phyloP scores from a whole-genome alignment of 2,888 invertebrate genomes.

The Leucoptera coffeella region DNA sequence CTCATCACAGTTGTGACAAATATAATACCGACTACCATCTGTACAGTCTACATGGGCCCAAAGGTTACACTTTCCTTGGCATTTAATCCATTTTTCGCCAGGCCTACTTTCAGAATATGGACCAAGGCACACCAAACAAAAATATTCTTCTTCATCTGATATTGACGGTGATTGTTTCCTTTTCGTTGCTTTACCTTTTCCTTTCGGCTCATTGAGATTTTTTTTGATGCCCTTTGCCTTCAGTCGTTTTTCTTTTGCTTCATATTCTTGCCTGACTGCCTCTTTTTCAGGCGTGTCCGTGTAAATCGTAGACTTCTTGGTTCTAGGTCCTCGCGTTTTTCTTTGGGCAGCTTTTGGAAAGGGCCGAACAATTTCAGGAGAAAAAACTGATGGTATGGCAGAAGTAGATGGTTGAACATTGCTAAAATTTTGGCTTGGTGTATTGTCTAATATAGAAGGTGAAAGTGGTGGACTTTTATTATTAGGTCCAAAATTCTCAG shows the following conservation, averaged over 20 bases:
- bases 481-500: too few species aligned
- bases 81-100: conserved; percentile 8
- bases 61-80: conserved; percentile 6
- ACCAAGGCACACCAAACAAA: conserved; percentile 8
- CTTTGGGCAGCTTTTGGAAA: conserved; percentile 7
- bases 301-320: conserved; percentile 7
- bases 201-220: conserved; percentile 2
- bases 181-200: conserved; percentile 3
- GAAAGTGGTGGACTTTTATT: too few species aligned
- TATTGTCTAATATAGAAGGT: too few species aligned
- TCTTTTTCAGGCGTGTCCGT: conserved; percentile 10
- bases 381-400: too few species aligned
- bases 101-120: conserved; percentile 7
- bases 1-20: conserved; percentile 9
- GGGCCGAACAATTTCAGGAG: conserved; percentile 8
- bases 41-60: conserved; percentile 8
- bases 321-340: conserved; percentile 2
- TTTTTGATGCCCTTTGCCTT: conserved; percentile 7
- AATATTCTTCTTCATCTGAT: conserved; percentile 4
- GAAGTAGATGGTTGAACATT: too few species aligned
- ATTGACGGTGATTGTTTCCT: conserved; percentile 3
- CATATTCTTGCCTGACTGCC: conserved; percentile 7
- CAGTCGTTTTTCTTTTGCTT: conserved; percentile 6
- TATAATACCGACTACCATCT: conserved; percentile 7
- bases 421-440: too few species aligned